These are phyloP conservation scores for Myotis brandtii DNA, from an alignment of 2,113 vertebrate genomes.

Conservation along the genomic window DNA sequence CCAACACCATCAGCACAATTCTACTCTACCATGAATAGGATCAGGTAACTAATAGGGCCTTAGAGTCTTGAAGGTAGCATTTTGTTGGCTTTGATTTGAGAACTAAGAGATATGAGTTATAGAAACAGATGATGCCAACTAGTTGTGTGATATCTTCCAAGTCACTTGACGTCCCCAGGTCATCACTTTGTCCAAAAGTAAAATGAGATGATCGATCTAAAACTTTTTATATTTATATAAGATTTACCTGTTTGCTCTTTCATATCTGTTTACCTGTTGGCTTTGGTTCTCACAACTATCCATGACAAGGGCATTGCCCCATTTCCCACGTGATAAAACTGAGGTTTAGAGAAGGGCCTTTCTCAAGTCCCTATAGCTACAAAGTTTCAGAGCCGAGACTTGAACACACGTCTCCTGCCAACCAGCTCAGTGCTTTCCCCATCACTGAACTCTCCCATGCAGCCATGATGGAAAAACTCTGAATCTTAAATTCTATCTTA, in stretches of 20 bases:
- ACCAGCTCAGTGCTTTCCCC: background rate
- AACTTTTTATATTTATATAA: background rate
- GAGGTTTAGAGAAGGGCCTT: background rate
- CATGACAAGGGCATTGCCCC: background rate
- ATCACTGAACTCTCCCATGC: background rate
- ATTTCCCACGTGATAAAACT: background rate
- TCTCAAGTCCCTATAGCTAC: background rate
- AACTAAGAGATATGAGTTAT: background rate
- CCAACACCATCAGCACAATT: background rate
- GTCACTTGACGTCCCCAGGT: background rate
- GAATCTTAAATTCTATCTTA: slow-evolving; percentile 26
- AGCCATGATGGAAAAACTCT: background rate
- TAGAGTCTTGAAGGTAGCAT: background rate
- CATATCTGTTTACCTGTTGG: background rate
- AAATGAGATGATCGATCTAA: background rate
- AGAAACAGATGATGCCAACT: background rate
- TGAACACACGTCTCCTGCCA: background rate
- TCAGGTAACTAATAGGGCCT: background rate
- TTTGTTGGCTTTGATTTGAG: background rate
- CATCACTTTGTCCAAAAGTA: background rate
- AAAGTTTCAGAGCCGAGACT: background rate
- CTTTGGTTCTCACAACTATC: background rate
- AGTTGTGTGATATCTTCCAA: background rate
- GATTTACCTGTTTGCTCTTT: background rate
- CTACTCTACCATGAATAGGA: background rate